Conservation (phyloP, 2,113 vertebrate species). For the Onychorhynchus coronatus region DNA sequence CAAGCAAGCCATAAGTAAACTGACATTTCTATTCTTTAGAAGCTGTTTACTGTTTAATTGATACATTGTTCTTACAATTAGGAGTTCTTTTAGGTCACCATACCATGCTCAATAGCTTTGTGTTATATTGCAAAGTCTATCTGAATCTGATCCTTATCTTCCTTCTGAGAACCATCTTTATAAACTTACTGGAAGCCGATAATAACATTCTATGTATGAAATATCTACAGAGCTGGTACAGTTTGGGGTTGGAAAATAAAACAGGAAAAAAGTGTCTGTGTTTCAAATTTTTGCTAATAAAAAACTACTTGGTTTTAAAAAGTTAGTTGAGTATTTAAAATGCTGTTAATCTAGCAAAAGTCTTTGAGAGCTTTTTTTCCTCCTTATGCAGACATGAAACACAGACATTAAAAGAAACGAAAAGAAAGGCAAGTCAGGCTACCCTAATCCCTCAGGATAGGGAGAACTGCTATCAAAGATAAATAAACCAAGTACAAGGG, state of each 20-base stretch:
- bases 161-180: background rate
- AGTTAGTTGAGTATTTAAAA: background rate
- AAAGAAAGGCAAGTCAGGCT: slow-evolving; percentile 67
- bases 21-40: background rate
- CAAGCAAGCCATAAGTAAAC: background rate
- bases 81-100: background rate
- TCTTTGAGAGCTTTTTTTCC: background rate
- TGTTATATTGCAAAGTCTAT: background rate
- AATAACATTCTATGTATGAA: background rate
- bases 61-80: background rate
- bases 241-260: background rate
- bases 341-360: background rate
- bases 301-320: background rate
- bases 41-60: background rate
- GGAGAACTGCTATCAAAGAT: slow-evolving; percentile 48
- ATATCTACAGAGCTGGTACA: background rate
- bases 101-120: background rate
- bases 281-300: background rate
- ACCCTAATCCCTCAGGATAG: slow-evolving; percentile 65
- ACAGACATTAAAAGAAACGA: slow-evolving; percentile 72
- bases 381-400: slow-evolving; percentile 1
- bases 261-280: background rate
- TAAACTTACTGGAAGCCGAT: background rate
- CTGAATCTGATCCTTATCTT: background rate
- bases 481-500: slow-evolving; percentile 39